Evolutionary conservation across 2,888 invertebrate genomes (phyloP).

Genomic region (Tetragnatha montana): DNA sequence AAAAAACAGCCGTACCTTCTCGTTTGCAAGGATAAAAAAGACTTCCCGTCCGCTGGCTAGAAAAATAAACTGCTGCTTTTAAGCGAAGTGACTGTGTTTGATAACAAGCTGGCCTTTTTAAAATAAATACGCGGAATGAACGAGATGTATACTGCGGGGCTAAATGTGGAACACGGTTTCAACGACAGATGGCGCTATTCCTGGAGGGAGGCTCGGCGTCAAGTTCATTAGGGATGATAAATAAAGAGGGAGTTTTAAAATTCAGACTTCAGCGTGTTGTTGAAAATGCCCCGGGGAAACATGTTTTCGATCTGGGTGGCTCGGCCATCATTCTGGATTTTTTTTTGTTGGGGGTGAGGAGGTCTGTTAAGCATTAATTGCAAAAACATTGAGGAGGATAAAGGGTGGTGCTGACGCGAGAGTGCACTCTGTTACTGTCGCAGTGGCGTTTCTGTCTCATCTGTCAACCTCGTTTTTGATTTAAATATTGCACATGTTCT

Average conservation of each 20-base stretch:
- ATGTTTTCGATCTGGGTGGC: constrained; percentile 49
- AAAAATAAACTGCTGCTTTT: constrained; percentile 69
- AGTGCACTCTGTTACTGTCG: neutral
- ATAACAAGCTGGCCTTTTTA: constrained; percentile 69
- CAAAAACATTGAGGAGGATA: neutral
- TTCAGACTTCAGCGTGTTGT: constrained; percentile 37
- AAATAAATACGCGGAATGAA: constrained; percentile 64
- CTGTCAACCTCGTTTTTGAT: neutral
- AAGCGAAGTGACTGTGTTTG: constrained; percentile 66
- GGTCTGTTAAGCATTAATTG: constrained; percentile 21
- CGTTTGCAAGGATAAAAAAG: constrained; percentile 21
- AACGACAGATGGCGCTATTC: constrained; percentile 68
- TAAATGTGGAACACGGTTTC: constrained; percentile 59
- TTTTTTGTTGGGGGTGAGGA: constrained; percentile 8
- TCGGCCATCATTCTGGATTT: neutral
- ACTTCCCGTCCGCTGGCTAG: constrained; percentile 48
- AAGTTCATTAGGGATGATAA: constrained; percentile 64
- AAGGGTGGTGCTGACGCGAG: neutral
- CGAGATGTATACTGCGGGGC: constrained; percentile 45
- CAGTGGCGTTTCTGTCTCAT: neutral
- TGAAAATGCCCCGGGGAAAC: constrained; percentile 41
- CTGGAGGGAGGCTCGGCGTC: constrained; percentile 58
- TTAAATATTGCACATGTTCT: neutral
- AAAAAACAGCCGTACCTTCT: constrained; percentile 6
- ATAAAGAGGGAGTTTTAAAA: constrained; percentile 54